Evolutionary conservation across 2,797 vertebrate species (phyloP).

Genomic region (Prionace glauca): DNA sequence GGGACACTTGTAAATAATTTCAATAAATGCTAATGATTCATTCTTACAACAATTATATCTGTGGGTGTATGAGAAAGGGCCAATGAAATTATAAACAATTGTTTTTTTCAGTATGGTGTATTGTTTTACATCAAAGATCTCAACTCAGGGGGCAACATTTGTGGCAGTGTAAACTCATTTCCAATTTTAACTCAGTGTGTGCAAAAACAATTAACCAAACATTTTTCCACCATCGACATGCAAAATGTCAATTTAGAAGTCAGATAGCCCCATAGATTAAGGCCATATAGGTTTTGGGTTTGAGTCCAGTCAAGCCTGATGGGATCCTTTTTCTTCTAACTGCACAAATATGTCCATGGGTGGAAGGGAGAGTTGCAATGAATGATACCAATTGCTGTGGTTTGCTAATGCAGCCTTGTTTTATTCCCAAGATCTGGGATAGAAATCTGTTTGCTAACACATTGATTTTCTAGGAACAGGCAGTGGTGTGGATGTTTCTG

Average conservation of each 20-base stretch:
- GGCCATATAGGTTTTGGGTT: no score
- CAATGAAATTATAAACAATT: not conserved
- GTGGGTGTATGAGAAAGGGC: not conserved
- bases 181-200: not conserved
- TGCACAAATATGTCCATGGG: not conserved
- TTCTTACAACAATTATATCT: not conserved
- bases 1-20: not conserved
- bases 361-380: not conserved
- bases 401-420: not conserved
- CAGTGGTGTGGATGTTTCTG: no score
- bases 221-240: not conserved
- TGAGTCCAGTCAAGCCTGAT: no score
- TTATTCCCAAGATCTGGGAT: not conserved
- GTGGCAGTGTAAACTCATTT: not conserved
- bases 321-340: no score
- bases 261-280: not conserved
- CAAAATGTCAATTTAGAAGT: not conserved
- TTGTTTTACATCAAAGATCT: not conserved
- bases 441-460: no score
- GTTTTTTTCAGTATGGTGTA: not conserved
- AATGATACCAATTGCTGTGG: not conserved
- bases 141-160: not conserved
- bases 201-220: not conserved
- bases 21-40: not conserved
- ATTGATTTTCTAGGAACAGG: no score